Conservation (phyloP, 2,113 vertebrate genomes). For the Notechis scutatus region DNA sequence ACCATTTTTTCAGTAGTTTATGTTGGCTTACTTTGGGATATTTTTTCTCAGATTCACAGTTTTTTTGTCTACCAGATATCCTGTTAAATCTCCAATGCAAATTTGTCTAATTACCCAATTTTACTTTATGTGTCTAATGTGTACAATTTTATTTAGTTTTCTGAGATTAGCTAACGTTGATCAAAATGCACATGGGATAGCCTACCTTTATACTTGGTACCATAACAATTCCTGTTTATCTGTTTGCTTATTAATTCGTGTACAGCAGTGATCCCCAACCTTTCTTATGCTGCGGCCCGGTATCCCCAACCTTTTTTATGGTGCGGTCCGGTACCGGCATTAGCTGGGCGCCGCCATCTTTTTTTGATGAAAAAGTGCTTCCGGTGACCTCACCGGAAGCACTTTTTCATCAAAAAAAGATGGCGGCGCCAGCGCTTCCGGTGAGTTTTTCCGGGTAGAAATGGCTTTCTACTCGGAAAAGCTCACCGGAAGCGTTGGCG, state of each 20-base stretch:
- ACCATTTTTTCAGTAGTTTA: background rate
- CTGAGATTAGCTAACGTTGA: background rate
- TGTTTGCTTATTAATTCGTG: background rate
- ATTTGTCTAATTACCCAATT: background rate
- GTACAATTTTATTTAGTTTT: background rate
- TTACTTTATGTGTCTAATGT: background rate
- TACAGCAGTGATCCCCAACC: too few relatives aligned
- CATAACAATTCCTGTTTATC: background rate
- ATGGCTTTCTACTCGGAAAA: too few relatives aligned
- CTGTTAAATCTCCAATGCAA: background rate
- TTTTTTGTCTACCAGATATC: background rate
- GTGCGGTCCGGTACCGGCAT: too few relatives aligned
- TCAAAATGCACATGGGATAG: background rate
- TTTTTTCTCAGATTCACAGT: background rate
- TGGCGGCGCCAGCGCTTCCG: too few relatives aligned
- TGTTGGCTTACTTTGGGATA: background rate
- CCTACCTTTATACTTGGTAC: background rate
- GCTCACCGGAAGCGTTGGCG: too few relatives aligned
- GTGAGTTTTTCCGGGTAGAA: too few relatives aligned
- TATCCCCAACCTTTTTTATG: too few relatives aligned
- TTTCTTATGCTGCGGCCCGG: too few relatives aligned
- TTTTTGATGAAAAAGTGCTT: too few relatives aligned
- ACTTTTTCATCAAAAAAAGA: too few relatives aligned
- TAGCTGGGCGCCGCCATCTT: too few relatives aligned
- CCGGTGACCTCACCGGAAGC: too few relatives aligned